Evolutionary conservation across 2,113 vertebrate genomes (phyloP).

Genomic region (Cynopterus brachyotis): DNA sequence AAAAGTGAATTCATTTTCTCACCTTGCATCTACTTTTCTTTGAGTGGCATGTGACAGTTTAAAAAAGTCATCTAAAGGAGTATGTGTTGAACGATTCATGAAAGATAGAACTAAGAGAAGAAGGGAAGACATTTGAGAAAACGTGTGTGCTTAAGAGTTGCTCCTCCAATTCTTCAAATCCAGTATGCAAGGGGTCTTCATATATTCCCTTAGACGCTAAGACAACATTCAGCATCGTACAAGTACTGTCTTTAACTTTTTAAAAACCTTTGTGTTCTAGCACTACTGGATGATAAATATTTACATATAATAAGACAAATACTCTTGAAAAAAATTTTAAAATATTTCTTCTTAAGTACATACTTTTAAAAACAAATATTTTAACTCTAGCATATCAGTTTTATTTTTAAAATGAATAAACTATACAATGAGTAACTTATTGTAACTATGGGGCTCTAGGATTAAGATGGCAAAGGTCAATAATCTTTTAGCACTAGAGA

Average conservation of each 20-base stretch:
- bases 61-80: slow-evolving; percentile 74
- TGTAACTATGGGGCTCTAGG: neutral
- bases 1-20: slow-evolving; percentile 72
- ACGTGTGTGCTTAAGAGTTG: slow-evolving; percentile 61
- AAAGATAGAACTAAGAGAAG: slow-evolving; percentile 74
- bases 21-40: slow-evolving; percentile 61
- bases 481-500: neutral
- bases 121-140: slow-evolving; percentile 78
- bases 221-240: slow-evolving; percentile 52
- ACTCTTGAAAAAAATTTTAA: neutral
- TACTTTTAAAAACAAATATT: neutral
- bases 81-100: slow-evolving; percentile 78
- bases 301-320: neutral
- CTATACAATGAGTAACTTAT: neutral
- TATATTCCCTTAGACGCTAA: slow-evolving; percentile 63
- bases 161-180: slow-evolving; percentile 61
- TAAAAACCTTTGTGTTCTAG: neutral
- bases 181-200: slow-evolving; percentile 63
- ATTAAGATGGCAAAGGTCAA: slow-evolving; percentile 34
- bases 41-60: slow-evolving; percentile 80
- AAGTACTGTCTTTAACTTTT: neutral
- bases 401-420: slow-evolving; percentile 26
- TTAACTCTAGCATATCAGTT: neutral
- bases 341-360: slow-evolving; percentile 4
- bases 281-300: neutral